Evolutionary conservation across 92 coral and sea anemone genomes (phyloP).

Genomic region (Plumapathes pennacea): DNA sequence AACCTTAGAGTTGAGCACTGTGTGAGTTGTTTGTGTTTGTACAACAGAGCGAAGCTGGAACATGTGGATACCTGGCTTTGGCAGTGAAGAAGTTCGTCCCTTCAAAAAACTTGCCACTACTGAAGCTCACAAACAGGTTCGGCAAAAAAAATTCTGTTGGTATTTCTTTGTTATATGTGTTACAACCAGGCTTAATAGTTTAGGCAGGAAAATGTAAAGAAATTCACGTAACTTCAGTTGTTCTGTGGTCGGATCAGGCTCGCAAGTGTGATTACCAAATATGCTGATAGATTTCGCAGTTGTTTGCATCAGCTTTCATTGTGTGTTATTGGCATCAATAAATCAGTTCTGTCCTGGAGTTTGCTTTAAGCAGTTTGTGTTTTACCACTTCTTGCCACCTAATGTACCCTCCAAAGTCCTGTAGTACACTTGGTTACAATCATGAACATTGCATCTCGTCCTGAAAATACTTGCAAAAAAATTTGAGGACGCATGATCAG

Average conservation of each 20-base stretch:
- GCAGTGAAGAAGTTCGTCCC: slow-evolving; percentile 90
- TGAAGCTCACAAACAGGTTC: slow-evolving; percentile 98
- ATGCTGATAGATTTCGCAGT: no score
- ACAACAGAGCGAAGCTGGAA: slow-evolving; percentile 89
- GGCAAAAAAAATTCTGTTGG: neutral
- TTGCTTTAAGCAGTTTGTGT: no score
- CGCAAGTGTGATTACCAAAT: no score
- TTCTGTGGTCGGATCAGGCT: neutral
- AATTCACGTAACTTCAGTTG: neutral
- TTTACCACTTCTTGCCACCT: no score
- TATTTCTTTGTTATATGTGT: neutral
- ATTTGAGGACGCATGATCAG: no score
- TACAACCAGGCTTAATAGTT: neutral
- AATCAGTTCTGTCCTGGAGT: no score
- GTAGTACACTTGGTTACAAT: no score
- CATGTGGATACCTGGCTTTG: slow-evolving; percentile 99
- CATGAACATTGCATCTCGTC: no score
- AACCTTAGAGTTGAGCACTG: neutral
- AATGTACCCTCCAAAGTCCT: no score
- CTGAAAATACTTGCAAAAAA: no score
- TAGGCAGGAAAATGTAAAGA: neutral
- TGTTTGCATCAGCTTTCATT: no score
- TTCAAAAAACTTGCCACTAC: slow-evolving; percentile 92
- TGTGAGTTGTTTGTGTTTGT: neutral
- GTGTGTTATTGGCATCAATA: no score